These are phyloP conservation scores for Drosophila miranda DNA, from an alignment of 1,140 invertebrate genomes.

Conservation along the genomic window DNA sequence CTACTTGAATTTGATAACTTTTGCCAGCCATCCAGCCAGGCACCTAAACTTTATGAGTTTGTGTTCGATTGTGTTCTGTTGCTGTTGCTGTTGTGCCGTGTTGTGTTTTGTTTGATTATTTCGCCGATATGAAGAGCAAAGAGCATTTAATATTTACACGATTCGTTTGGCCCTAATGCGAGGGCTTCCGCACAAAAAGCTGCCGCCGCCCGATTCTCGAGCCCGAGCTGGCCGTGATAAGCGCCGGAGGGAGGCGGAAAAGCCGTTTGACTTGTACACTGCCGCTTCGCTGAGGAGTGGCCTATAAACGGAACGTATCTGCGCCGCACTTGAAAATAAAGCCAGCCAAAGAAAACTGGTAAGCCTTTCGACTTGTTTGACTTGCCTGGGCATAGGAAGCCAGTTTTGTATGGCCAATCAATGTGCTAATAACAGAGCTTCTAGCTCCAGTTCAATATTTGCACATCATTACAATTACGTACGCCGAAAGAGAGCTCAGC, in stretches of 20 bases:
- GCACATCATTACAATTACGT: constrained; percentile 69
- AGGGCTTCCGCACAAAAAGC: constrained; percentile 49
- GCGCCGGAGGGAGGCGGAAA: constrained; percentile 41
- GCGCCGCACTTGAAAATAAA: constrained; percentile 25
- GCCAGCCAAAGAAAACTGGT: constrained; percentile 46
- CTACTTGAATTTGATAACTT: constrained; percentile 65
- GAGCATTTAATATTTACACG: constrained; percentile 61
- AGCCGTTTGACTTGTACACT: constrained; percentile 61
- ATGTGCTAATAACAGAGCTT: constrained; percentile 40
- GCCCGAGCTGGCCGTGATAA: constrained; percentile 54
- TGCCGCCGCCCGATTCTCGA: constrained; percentile 10
- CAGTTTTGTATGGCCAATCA: constrained; percentile 50
- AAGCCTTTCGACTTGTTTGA: constrained; percentile 33
- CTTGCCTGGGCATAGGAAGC: constrained; percentile 35
- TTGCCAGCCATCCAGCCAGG: constrained; percentile 36
- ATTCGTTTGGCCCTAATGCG: constrained; percentile 56
- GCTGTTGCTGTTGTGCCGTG: neutral
- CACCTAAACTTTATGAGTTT: constrained; percentile 27
- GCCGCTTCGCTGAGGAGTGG: constrained; percentile 36
- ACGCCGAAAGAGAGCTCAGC: constrained; percentile 19
- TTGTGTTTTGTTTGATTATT: constrained; percentile 50
- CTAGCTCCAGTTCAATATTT: constrained; percentile 57
- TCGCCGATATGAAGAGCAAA: constrained; percentile 52
- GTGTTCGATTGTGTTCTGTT: constrained; percentile 40
- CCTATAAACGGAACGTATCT: constrained; percentile 45